Evolutionary conservation across 2,113 vertebrate species (phyloP), one percentile per base, ranked within the genome.

Genomic region (Ailuropoda melanoleuca): DNA sequence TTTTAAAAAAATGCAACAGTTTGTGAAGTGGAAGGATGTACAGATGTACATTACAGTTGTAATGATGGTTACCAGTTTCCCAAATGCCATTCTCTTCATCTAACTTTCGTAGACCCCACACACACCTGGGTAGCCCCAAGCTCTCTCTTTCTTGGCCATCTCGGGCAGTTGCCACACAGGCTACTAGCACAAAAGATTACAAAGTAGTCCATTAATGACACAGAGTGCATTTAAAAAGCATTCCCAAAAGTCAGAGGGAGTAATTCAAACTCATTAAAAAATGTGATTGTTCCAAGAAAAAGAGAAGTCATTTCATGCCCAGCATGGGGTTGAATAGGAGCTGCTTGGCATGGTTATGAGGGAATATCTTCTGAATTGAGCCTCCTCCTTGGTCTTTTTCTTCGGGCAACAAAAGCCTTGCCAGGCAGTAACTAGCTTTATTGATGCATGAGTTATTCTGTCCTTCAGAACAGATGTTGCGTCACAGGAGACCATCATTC

Each of bases 361-460:
- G 70, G 98, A 98, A 92, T 43, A 88, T 98, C 97, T 97, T 94
- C 72, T 83, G 34, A 21, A 60, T 93, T 90, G 83, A 31, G 93
- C 66, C 70, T 93, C 85, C 90, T 97, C 97, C 64, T 78, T 72
- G 64, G 31, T 87, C 77, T 91, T 95, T 97, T 97, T 98, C 94
- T 95, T 62, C 1, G 12, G 97, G 88, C 90, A 97, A 98, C 93
- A 97, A 97, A 97, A 0, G 12, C n/a, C 88, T 98, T 95, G 90
- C 97, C 96, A 97, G 95, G 96, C 96, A 97, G 75, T 97, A 97
- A 92, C 97, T 97, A 91, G 96, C 92, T 98, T 98, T 97, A 98
- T 97, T 98, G 98, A 99, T 98, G 98, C 97, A 96, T 97, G 92
- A 98, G 91, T 93, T 53, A 91, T 48, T 89, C 82, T 88, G 93